phyloP scores from a whole-genome alignment of 2,797 vertebrate species.

The Bucorvus abyssinicus region DNA sequence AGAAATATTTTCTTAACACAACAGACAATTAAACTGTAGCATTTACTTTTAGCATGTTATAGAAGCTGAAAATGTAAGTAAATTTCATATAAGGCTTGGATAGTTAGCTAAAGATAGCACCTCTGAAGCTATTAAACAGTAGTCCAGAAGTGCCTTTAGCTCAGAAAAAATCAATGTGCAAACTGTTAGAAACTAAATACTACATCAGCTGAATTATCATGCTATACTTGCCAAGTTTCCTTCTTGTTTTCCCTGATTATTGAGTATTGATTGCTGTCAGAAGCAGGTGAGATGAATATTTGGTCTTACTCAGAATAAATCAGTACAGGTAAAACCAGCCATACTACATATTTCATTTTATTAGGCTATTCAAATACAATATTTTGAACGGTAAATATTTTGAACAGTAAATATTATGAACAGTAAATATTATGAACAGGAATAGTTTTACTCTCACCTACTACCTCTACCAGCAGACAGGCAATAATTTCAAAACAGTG shows the following conservation, averaged over 20 bases:
- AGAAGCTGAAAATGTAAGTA: not conserved
- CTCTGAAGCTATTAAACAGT: not conserved
- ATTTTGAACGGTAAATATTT: constrained; percentile 45
- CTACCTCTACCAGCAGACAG: constrained; percentile 36
- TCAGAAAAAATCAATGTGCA: not conserved
- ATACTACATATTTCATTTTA: not conserved
- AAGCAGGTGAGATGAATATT: not conserved
- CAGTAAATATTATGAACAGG: constrained; percentile 33
- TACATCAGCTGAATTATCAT: not conserved
- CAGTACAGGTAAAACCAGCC: not conserved
- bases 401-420: constrained; percentile 30
- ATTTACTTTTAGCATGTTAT: not conserved
- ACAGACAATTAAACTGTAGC: not conserved
- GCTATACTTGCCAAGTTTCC: not conserved
- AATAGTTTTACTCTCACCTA: not conserved
- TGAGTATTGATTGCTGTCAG: not conserved
- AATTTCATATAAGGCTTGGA: not conserved
- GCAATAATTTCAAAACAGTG: constrained; percentile 44
- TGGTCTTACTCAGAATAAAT: not conserved
- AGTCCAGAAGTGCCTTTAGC: not conserved
- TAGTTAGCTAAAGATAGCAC: not conserved
- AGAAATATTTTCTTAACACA: not conserved
- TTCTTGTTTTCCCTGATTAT: not conserved
- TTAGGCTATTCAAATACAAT: not conserved
- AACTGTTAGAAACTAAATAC: not conserved